phyloP scores from a whole-genome alignment of 2,888 invertebrate species.

The Drosophila quasianomalipes region DNA sequence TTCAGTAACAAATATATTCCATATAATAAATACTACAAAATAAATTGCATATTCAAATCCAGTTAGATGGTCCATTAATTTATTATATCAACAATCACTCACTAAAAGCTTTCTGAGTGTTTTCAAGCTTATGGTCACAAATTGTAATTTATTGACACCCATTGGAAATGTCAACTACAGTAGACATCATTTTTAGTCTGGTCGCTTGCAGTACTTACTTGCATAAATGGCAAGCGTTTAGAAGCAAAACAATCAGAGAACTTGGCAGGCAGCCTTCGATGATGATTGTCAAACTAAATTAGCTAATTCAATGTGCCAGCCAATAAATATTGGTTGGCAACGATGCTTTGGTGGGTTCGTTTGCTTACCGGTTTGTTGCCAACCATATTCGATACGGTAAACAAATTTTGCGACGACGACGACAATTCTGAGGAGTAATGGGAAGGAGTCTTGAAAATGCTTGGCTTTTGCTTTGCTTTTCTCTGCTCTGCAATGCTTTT shows the following conservation, averaged over 20 bases:
- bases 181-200: not conserved
- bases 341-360: conserved; percentile 40
- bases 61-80: not conserved
- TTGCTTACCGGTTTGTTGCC: conserved; percentile 12
- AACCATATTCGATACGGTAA: conserved; percentile 42
- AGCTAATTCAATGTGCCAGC: conserved; percentile 35
- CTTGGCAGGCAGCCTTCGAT: conserved; percentile 18
- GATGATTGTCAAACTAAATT: conserved; percentile 28
- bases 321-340: conserved; percentile 69
- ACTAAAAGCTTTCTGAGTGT: not conserved
- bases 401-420: conserved; percentile 48
- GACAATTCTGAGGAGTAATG: conserved; percentile 7
- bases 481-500: conserved; percentile 4
- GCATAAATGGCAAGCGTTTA: not conserved
- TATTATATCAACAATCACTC: not conserved
- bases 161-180: not conserved
- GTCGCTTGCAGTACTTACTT: not conserved
- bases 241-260: conserved; percentile 24
- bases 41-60: not conserved
- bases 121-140: not conserved
- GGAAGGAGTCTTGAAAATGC: conserved; percentile 1
- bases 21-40: not conserved
- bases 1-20: not conserved
- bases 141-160: not conserved
- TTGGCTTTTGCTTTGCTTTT: not conserved